Conservation (phyloP, 1,140 invertebrate genomes). For the Prorops nasuta region DNA sequence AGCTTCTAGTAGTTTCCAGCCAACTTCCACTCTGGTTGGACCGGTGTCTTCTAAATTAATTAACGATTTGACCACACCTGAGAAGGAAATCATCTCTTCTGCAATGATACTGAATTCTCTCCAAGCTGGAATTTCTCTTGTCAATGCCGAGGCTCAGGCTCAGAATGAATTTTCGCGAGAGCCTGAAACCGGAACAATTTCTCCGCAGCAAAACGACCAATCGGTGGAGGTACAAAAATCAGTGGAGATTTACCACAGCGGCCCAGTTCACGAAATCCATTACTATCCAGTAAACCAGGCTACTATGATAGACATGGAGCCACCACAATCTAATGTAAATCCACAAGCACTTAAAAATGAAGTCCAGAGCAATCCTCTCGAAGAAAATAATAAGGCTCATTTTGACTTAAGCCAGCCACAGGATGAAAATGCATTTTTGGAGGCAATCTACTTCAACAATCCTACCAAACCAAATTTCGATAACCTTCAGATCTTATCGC, state of each 20-base stretch:
- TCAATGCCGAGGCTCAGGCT: constrained; percentile 38
- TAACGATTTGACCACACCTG: not conserved
- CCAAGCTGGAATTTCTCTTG: constrained; percentile 51
- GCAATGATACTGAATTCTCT: constrained; percentile 44
- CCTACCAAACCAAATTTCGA: no score
- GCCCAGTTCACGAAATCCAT: constrained; percentile 45
- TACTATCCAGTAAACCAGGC: constrained; percentile 41
- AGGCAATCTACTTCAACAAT: not conserved
- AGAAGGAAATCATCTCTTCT: not conserved
- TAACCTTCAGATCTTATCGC: no score
- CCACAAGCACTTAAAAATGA: constrained; percentile 7
- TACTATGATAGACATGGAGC: constrained; percentile 19
- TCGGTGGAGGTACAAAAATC: constrained; percentile 49
- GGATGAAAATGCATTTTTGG: not conserved
- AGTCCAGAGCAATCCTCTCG: constrained; percentile 8
- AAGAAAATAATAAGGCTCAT: constrained; percentile 12
- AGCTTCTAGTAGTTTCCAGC: no score
- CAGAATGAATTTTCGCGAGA: not conserved
- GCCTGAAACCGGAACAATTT: not conserved
- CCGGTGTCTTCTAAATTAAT: no score
- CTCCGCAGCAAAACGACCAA: constrained; percentile 9
- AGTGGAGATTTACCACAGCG: constrained; percentile 43
- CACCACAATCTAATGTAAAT: constrained; percentile 11
- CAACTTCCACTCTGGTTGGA: no score
- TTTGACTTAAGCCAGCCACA: not conserved